Evolutionary conservation across 2,888 invertebrate species (phyloP), one percentile per base, ranked within the genome.

Genomic region (Chloroclysta siterata): DNA sequence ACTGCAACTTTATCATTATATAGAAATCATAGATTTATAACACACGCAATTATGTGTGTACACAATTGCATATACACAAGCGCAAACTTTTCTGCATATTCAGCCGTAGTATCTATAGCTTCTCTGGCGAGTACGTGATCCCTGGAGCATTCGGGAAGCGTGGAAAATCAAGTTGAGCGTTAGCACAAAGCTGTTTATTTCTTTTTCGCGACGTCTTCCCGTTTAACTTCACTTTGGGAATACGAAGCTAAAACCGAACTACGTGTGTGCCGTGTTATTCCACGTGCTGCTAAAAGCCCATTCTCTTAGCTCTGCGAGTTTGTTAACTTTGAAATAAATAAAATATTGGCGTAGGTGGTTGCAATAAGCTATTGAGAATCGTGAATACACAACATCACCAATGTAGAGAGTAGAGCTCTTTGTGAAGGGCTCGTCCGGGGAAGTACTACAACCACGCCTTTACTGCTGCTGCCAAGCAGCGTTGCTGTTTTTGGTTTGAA

Each of bases 171-270:
- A 79, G 76, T 76, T 73, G 72, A 77, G 71, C 74, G 74, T 72
- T 72, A 70, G 72, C 73, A 74, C 72, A 74, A 73, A 73, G 65
- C 73, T 77, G 74, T 77, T 81, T 79, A 77, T 80, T 79, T 75
- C 71, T 77, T 78, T 79, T 79, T 74, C 72, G 69, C 64, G 57
- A 72, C 68, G 68, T 74, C 67, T 69, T 62, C 70, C 52, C 65
- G 73, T 75, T 73, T 71, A 74, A 71, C 68, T 71, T 72, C 66
- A 70, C 72, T 50, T 61, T 59, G 69, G 70, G 70, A 68, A 69
- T 63, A 64, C 62, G 57, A 70, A 74, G 70, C 70, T 62, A 66
- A 58, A 71, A 66, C 71, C 63, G 46, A 63, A 51, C 55, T 65
- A 65, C 64, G 63, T 65, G 58, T 65, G 57, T 61, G 53, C 53